phyloP scores from a whole-genome alignment of 2,113 vertebrate genomes.

The Murina feae region DNA sequence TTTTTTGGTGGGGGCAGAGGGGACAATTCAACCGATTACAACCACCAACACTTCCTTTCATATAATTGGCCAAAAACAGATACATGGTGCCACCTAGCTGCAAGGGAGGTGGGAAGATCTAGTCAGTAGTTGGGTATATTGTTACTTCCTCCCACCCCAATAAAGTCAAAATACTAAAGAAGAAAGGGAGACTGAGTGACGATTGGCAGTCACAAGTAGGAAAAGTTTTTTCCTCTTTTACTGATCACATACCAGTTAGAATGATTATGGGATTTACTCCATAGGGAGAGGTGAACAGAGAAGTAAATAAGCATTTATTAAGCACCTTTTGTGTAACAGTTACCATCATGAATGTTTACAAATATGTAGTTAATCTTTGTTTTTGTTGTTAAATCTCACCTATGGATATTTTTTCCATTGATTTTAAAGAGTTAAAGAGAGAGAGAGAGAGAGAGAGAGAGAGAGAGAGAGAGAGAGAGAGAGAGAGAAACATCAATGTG shows the following conservation, averaged over 20 bases:
- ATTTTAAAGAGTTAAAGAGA: too few species aligned
- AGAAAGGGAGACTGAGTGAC: background rate
- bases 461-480: too few species aligned
- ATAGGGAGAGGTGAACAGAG: background rate
- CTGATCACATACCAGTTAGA: background rate
- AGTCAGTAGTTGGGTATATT: background rate
- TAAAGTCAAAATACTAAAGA: background rate
- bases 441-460: too few species aligned
- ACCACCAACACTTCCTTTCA: background rate
- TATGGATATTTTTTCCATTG: too few species aligned
- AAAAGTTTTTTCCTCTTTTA: background rate
- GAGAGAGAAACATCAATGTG: too few species aligned
- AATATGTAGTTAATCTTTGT: background rate
- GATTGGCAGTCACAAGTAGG: background rate
- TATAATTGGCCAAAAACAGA: background rate
- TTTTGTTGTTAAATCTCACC: too few species aligned
- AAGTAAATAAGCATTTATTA: constrained; percentile 3
- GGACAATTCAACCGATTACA: background rate
- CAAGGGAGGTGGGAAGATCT: background rate
- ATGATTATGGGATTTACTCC: background rate
- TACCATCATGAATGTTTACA: background rate
- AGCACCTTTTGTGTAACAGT: background rate
- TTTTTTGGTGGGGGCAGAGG: too few species aligned
- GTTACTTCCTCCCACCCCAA: background rate
- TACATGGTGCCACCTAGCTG: background rate